phyloP scores from a whole-genome alignment of 2,113 vertebrate species.

The Atherinomorus stipes region DNA sequence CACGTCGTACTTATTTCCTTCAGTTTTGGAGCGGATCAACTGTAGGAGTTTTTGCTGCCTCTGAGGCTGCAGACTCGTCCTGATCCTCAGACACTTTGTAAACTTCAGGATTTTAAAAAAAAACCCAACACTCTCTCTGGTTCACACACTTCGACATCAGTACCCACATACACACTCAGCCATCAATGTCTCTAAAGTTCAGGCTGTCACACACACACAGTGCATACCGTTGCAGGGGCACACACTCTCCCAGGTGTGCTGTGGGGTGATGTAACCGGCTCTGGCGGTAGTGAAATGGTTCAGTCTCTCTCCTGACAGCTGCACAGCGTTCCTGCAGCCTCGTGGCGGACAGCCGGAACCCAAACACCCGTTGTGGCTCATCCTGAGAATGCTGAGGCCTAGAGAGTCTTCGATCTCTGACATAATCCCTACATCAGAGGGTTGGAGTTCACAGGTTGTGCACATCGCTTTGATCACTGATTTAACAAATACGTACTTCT shows the following conservation, averaged over 20 bases:
- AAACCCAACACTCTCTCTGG: background rate
- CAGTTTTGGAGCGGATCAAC: background rate
- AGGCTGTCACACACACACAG: background rate
- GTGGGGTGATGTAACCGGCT: slow-evolving; percentile 90
- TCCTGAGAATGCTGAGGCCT: slow-evolving; percentile 85
- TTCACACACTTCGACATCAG: background rate
- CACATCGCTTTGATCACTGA: background rate
- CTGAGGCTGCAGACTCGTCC: background rate
- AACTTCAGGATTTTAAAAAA: background rate
- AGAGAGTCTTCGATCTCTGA: slow-evolving; percentile 85
- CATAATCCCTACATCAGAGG: slow-evolving; percentile 61
- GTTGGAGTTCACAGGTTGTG: background rate
- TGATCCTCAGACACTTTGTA: too few species aligned
- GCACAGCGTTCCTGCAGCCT: slow-evolving; percentile 88
- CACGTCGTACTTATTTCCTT: background rate
- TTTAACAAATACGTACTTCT: background rate
- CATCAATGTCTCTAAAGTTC: background rate
- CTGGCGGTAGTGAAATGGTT: slow-evolving; percentile 90
- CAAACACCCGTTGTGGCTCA: slow-evolving; percentile 85
- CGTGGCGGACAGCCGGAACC: slow-evolving; percentile 84
- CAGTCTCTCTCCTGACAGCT: slow-evolving; percentile 82
- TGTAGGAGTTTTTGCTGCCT: background rate
- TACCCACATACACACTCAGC: background rate
- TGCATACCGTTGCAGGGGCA: slow-evolving; percentile 92
- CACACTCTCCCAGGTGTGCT: slow-evolving; percentile 87